Evolutionary conservation across 2,888 invertebrate species (phyloP), one percentile per base, ranked within the genome.

Genomic region (Tolmerus cingulatus): DNA sequence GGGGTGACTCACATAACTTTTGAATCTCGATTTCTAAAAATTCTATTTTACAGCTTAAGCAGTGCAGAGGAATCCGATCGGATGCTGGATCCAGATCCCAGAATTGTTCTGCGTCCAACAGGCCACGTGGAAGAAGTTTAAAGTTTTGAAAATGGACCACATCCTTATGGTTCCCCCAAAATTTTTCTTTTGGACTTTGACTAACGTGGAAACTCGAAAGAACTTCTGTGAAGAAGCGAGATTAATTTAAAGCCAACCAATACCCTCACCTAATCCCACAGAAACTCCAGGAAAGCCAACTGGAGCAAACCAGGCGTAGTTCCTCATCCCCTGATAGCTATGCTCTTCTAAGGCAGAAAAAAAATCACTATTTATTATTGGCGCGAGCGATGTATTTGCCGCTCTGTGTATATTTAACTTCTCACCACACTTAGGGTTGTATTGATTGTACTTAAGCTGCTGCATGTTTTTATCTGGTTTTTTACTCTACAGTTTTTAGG

Each of bases 31-130:
- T 27, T 74, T 51, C n/a, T 46, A 16, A 51, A n/a, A 51, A 43
- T 51, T 46, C 2, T n/a, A 90, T 90, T 89, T 93, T 93, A 87
- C 93, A 95, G 95, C 91, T 91, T 94, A 90, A 95, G 95, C 93
- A 95, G 95, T 90, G 94, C 94, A 86, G 96, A 96, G 91, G 96
- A 96, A 91, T 95, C 95, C 89, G 96, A 96, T 91, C 95, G 96
- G 90, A 96, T 96, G 95, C 93, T 96, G 89, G 96, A 96, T 91
- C 95, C 95, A 43, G 95, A 96, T 91, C 96, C 96, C 86, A 92
- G 95, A 90, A 95, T 95, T 90, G 94, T 95, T 40, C 92, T 95
- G 81, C 93, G 94, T 90, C 95, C 96, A 30, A 93, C 95, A 89
- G 95, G 95, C 92, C 93, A 94, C 88, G 93, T 93, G 85, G 94